Conservation (phyloP, 2,113 vertebrate genomes). For the Daphoenositta chrysoptera region DNA sequence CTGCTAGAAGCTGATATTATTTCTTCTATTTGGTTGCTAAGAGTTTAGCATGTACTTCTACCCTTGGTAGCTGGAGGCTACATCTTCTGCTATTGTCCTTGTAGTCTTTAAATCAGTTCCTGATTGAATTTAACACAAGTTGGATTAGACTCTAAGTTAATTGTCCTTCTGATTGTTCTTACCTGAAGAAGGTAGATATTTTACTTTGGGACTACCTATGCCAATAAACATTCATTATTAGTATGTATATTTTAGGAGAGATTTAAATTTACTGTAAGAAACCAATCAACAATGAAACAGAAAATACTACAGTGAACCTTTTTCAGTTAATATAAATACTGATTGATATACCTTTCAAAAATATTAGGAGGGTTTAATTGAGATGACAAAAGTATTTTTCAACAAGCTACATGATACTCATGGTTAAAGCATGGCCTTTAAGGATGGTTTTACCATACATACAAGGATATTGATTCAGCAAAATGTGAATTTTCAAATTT, state of each 20-base stretch:
- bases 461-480: conserved; percentile 22
- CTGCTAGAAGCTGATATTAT: not conserved
- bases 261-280: not conserved
- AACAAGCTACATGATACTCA: not conserved
- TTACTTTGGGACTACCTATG: not conserved
- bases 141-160: not conserved
- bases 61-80: accelerated
- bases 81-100: not conserved
- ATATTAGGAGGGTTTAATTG: not conserved
- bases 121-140: not conserved
- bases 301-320: not conserved
- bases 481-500: too few relatives aligned
- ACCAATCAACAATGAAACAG: not conserved
- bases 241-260: not conserved
- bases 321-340: not conserved
- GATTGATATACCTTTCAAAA: not conserved
- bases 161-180: not conserved
- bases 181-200: not conserved
- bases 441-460: not conserved
- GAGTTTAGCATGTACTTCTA: not conserved
- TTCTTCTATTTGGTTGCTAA: not conserved
- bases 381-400: not conserved
- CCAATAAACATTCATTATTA: not conserved
- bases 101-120: not conserved
- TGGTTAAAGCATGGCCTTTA: not conserved